Base-by-base conservation (phyloP, 2,113 vertebrate genomes). In the Coptodon bakossiorum region DNA sequence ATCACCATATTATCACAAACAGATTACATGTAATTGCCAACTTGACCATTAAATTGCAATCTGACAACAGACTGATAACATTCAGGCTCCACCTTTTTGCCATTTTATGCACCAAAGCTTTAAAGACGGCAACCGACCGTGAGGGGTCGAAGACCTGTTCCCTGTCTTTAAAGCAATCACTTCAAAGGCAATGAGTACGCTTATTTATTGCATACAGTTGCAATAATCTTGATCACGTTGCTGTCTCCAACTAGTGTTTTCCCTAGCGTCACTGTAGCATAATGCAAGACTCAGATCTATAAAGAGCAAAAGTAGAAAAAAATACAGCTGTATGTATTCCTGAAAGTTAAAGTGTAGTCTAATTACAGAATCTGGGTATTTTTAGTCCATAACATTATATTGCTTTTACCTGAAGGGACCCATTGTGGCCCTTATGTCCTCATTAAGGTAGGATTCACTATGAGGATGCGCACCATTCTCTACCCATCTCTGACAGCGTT, bases 51-150 rank as follows among this genome's bases (percentile, higher is more conserved):
- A 45, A 29, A 76, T 29, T 76, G 40, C 9, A 48, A 48, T 0
- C 24, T 76, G 68, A 76, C 14, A 29, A 10, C 3, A 17, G 68
- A 48, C 40, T 48, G 68, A 76, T 7, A 68, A 38, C 3, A 68
- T 68, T 22, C 4, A 38, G 5, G 12, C 63, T 24, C 40, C 40
- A 24, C 8, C 22, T 48, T 73, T 45, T 7, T 48, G 22, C 9
- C 40, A 29, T 73, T 73, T 73, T 48, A 73, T 0, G 1, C 22
- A 73, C 14, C 22, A 29, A 48, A 76, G 24, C 68, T 7, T 76
- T 76, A 2, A 48, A 48, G 68, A 1, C 6, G 0, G 9, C 1
- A 3, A 7, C 24, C 3, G 40, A 29, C 24, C 3, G 0, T 17
- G 24, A 29, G 22, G 14, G 68, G 14, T 76, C 1, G 14, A 11